Evolutionary conservation across 2,888 invertebrate genomes (phyloP).

Genomic region (Nymphalis polychloros): DNA sequence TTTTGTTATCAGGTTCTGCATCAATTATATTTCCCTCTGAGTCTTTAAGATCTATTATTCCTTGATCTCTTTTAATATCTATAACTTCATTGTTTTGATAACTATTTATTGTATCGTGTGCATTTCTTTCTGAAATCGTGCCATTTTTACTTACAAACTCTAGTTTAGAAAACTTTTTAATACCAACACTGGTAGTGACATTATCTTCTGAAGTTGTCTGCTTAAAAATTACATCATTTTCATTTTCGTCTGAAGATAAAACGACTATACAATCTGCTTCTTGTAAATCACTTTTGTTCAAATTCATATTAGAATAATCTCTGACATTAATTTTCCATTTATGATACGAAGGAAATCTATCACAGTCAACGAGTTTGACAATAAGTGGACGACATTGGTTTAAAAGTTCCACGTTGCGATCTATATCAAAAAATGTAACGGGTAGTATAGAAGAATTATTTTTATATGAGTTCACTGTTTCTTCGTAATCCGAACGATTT

Average conservation of each 20-base stretch:
- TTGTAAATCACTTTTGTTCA: neutral
- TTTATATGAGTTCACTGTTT: slow-evolving; percentile 18
- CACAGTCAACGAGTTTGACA: slow-evolving; percentile 40
- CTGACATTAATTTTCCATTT: slow-evolving; percentile 6
- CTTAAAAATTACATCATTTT: neutral
- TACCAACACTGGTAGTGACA: neutral
- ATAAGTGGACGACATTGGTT: slow-evolving; percentile 37
- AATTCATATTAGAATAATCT: neutral
- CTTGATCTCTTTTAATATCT: neutral
- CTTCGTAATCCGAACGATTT: neutral
- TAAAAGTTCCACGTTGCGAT: slow-evolving; percentile 36
- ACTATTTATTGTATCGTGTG: neutral
- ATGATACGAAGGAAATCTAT: slow-evolving; percentile 34
- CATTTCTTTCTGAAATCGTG: neutral
- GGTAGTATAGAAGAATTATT: slow-evolving; percentile 33
- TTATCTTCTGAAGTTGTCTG: neutral
- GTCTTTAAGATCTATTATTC: neutral
- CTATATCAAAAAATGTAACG: slow-evolving; percentile 37
- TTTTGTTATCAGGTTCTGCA: neutral
- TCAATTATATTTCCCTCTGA: neutral
- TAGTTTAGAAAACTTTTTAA: neutral
- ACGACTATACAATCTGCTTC: neutral
- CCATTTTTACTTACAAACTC: neutral
- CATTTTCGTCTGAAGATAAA: neutral
- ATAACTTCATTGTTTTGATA: neutral